A percentile compares a stretch with the other conserved stretches of the same genome.
phyloP scores from a whole-genome alignment of 2,797 vertebrate genomes.

The Remorina albescens region DNA sequence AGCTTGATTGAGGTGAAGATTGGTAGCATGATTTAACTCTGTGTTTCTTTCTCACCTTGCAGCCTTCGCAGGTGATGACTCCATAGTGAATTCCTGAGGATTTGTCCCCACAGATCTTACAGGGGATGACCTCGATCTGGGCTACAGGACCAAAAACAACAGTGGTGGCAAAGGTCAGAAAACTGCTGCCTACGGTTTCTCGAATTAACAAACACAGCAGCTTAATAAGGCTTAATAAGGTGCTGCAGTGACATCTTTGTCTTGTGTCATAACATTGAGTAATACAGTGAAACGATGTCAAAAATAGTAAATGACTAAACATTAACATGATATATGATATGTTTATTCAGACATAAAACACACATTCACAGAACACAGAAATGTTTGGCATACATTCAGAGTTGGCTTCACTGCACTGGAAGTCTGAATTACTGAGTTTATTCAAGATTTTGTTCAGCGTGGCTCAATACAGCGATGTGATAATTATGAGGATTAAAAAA shows the following conservation, averaged over 20 bases:
- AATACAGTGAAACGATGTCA: constrained; percentile 2
- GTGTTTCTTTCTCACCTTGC: constrained; percentile 87
- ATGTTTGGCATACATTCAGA: constrained; percentile 17
- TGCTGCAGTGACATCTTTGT: not conserved
- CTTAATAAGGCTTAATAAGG: not conserved
- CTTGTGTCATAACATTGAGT: constrained; percentile 10
- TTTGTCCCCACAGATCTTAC: constrained; percentile 96
- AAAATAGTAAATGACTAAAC: constrained; percentile 24
- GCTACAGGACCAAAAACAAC: constrained; percentile 78
- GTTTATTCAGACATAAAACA: constrained; percentile 20
- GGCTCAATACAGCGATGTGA: not conserved
- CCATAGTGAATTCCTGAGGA: constrained; percentile 96
- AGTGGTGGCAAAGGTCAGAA: constrained; percentile 35
- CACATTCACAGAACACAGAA: constrained; percentile 11
- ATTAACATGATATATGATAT: constrained; percentile 1
- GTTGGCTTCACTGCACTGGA: not conserved
- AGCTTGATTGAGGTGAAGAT: constrained; percentile 1
- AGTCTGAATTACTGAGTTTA: not conserved
- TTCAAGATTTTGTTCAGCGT: not conserved
- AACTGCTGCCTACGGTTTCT: not conserved
- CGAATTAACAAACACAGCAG: not conserved
- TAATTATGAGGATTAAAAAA: no score
- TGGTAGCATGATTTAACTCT: not conserved
- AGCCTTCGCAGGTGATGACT: constrained; percentile 95
- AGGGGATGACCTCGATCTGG: constrained; percentile 96